Evolutionary conservation across 2,797 vertebrate species (phyloP), one percentile per base, ranked within the genome.

Genomic region (Sorex maritimensis): DNA sequence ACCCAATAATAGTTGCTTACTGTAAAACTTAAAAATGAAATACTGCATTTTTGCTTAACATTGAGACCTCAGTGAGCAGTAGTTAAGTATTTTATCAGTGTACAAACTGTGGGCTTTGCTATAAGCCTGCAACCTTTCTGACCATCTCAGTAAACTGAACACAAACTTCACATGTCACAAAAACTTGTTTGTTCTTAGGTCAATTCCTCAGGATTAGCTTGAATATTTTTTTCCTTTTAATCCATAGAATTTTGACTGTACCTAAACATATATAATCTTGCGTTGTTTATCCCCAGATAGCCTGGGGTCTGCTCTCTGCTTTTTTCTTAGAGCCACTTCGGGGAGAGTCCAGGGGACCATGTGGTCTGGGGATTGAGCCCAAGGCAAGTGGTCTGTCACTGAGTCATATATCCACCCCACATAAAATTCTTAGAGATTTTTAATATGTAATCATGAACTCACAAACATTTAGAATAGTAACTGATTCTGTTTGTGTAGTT

Each of bases 1-100:
- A 90, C 91, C n/a, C 55, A 74, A 3, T 89, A 95, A 92, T n/a
- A 85, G 78, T 88, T 73, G 81, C 81, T 88, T 94, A 73, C 52
- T 10, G 12, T 88, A 95, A 89, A 34, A 91, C 44, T 49, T 88
- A 82, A 95, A 71, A 81, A 19, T 26, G 24, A 92, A 94, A 96
- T 86, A 44, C 3, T 90, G 26, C 5, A 68, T 68, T 87, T 19
- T 58, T 77, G 52, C 67, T 92, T 88, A 92, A 41, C 49, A 44
- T 0, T n/a, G 83, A 90, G 75, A 67, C 46, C 81, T 86, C 73
- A 73, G 52, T 82, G 86, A 88, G 65, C 72, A 71, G 67, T 90
- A 72, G 78, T 49, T 58, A 87, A 83, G 6, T 30, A 81, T 58
- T 72, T 63, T 83, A 79, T 92, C 49, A 92, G 26, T 21, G 44